A percentile compares a stretch with the other conserved stretches of the same genome.
These are phyloP conservation scores for Episyrphus balteatus DNA, from an alignment of 1,140 invertebrate species.

Conservation along the genomic window DNA sequence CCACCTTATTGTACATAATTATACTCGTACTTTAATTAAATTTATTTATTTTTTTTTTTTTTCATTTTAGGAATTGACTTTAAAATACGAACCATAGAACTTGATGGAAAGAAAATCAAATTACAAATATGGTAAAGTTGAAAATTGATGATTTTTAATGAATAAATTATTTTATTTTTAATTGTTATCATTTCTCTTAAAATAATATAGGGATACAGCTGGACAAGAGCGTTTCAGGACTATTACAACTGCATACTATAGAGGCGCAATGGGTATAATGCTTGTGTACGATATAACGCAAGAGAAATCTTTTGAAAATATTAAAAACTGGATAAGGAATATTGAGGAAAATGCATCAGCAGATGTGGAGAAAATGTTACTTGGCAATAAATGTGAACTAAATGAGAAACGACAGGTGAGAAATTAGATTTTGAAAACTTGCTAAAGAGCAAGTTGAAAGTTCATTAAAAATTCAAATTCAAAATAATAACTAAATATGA, in stretches of 20 bases:
- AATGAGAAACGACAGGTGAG: slow-evolving; percentile 78
- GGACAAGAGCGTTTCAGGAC: slow-evolving; percentile 95
- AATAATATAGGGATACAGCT: slow-evolving; percentile 72
- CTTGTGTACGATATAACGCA: slow-evolving; percentile 97
- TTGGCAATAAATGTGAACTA: slow-evolving; percentile 92
- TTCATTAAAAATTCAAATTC: background rate
- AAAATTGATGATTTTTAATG: slow-evolving; percentile 61
- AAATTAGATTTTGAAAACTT: background rate
- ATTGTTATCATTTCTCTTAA: background rate
- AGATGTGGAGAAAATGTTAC: slow-evolving; percentile 90
- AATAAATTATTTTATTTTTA: background rate
- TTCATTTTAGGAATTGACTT: slow-evolving; percentile 87
- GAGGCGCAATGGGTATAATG: slow-evolving; percentile 99
- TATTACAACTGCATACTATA: slow-evolving; percentile 96
- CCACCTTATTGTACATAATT: no score
- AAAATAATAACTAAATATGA: background rate
- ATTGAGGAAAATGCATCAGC: slow-evolving; percentile 94
- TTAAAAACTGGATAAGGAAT: slow-evolving; percentile 97
- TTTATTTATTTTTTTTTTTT: no score
- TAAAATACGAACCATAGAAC: slow-evolving; percentile 96
- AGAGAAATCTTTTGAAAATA: slow-evolving; percentile 97
- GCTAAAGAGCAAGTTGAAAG: no score
- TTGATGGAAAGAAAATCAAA: slow-evolving; percentile 97
- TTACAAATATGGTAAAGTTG: slow-evolving; percentile 89
- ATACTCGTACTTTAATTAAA: no score